These are phyloP conservation scores for Morphnarchus princeps DNA, from an alignment of 2,113 vertebrate species.

Conservation along the genomic window DNA sequence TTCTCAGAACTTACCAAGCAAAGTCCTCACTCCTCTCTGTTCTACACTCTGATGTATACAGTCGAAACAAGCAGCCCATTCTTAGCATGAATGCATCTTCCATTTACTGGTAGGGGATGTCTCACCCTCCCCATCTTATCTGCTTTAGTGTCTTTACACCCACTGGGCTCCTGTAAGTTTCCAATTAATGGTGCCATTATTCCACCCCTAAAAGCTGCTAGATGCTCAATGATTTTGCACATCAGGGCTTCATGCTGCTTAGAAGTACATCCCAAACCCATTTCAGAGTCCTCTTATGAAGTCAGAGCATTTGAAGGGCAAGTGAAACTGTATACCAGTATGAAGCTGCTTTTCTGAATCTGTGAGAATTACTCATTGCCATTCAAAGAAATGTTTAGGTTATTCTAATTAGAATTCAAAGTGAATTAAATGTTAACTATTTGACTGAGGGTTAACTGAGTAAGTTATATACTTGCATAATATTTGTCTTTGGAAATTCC, in stretches of 20 bases:
- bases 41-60: not conserved
- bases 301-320: not conserved
- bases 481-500: not conserved
- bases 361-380: not conserved
- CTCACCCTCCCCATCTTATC: not conserved
- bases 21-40: constrained; percentile 5
- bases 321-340: not conserved
- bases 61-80: not conserved
- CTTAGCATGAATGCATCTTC: not conserved
- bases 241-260: not conserved
- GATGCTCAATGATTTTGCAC: not conserved
- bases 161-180: not conserved
- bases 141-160: not conserved
- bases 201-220: not conserved
- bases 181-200: not conserved
- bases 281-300: not conserved
- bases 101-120: not conserved
- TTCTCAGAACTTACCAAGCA: not conserved
- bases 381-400: not conserved
- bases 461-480: not conserved
- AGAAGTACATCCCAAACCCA: not conserved
- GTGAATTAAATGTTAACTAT: not conserved
- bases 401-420: not conserved
- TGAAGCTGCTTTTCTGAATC: not conserved
- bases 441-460: not conserved